A percentile compares a stretch with the other conserved stretches of the same genome.
Conservation (phyloP, 37 sponge, comb jelly and placozoan genomes). For the Aphrocallistes beatrix region DNA sequence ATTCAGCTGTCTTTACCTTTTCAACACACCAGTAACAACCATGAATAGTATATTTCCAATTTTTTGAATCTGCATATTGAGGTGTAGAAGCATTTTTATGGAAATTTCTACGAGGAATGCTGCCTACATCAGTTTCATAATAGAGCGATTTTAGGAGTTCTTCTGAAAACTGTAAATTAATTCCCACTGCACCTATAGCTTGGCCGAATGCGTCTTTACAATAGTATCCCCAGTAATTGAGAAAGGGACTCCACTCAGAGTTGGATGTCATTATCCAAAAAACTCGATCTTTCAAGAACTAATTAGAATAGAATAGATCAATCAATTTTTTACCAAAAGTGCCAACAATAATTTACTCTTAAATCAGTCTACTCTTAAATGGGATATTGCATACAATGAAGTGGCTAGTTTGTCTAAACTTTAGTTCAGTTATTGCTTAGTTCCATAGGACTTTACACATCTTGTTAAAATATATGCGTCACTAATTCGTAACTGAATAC, state of each 20-base stretch:
- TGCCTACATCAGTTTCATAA: neutral
- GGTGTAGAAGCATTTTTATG: neutral
- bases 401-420: too few species aligned
- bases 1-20: neutral
- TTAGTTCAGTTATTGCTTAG: too few species aligned
- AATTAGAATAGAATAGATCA: too few species aligned
- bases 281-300: too few species aligned
- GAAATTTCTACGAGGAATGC: neutral
- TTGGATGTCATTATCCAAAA: neutral
- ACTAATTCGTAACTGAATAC: too few species aligned
- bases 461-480: too few species aligned
- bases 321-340: too few species aligned
- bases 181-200: neutral
- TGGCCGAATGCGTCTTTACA: neutral
- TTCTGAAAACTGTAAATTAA: neutral
- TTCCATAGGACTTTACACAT: too few species aligned
- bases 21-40: conserved; percentile 14
- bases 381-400: too few species aligned
- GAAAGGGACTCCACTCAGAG: neutral
- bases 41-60: neutral
- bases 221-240: neutral
- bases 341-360: too few species aligned
- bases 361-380: too few species aligned
- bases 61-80: neutral
- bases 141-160: neutral